A percentile compares a stretch with the other conserved stretches of the same genome.
phyloP scores from a whole-genome alignment of 2,888 invertebrate genomes.

The Ectemnius continuus region DNA sequence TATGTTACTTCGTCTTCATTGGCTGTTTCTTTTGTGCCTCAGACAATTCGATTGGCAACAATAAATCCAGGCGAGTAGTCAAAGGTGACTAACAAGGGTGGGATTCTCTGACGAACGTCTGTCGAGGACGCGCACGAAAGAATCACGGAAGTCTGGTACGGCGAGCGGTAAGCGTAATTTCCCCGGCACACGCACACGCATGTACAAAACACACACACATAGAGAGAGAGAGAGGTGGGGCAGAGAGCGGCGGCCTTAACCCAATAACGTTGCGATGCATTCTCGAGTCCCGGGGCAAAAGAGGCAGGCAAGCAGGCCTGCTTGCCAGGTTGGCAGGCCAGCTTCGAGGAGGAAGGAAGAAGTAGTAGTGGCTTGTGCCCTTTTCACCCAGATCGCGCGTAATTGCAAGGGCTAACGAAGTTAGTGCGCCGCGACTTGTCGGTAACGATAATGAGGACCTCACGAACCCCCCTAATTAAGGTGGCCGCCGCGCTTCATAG shows the following conservation, averaged over 20 bases:
- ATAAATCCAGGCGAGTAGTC: too few relatives aligned
- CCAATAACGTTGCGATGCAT: constrained; percentile 57
- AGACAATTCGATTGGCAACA: too few relatives aligned
- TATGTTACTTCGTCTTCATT: too few relatives aligned
- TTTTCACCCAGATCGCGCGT: constrained; percentile 55
- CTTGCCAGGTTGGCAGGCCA: background rate
- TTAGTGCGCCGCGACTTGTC: constrained; percentile 51
- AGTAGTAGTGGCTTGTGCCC: constrained; percentile 25
- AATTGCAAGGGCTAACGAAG: constrained; percentile 66
- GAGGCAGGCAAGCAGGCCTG: constrained; percentile 25
- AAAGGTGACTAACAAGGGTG: too few relatives aligned
- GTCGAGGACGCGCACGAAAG: background rate
- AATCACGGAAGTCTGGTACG: constrained; percentile 36
- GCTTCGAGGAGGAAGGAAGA: constrained; percentile 13
- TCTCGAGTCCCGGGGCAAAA: constrained; percentile 39
- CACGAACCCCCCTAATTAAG: constrained; percentile 62
- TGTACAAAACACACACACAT: too few relatives aligned
- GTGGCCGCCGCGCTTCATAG: too few relatives aligned
- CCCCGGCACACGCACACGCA: constrained; percentile 13
- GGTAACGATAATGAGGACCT: constrained; percentile 64
- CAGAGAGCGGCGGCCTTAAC: constrained; percentile 38
- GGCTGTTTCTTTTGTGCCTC: too few relatives aligned
- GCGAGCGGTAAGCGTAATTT: constrained; percentile 34
- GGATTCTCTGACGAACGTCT: background rate
- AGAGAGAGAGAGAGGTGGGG: too few relatives aligned